These are phyloP conservation scores for Theristus sp. DNA, from an alignment of 2,888 invertebrate species.

Conservation along the genomic window DNA sequence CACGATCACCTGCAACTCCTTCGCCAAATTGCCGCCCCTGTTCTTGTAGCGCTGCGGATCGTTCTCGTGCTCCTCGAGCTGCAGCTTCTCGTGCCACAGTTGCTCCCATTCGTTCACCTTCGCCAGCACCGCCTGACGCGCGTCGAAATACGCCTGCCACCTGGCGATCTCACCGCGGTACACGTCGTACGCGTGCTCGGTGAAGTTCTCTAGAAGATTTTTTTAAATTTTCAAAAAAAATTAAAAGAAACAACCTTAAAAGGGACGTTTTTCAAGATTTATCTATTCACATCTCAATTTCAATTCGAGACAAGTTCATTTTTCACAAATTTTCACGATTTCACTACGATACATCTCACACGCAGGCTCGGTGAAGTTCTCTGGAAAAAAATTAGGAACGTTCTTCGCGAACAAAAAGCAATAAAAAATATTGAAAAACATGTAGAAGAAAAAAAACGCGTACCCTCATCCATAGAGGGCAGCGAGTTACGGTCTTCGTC, in stretches of 20 bases:
- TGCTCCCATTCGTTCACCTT: neutral
- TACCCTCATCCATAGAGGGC: neutral
- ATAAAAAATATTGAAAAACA: neutral
- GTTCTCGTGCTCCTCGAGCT: neutral
- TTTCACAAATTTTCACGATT: too few species aligned
- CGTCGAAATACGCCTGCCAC: neutral
- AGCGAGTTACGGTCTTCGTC: neutral
- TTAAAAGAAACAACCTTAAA: neutral
- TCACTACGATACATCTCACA: neutral
- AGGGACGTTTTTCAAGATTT: neutral
- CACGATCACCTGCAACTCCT: neutral
- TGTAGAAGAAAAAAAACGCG: neutral
- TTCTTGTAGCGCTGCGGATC: constrained; percentile 1
- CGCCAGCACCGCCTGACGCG: neutral
- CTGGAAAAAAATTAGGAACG: neutral
- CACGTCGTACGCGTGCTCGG: neutral
- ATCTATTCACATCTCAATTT: too few species aligned
- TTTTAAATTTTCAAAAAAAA: neutral
- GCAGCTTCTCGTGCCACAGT: neutral
- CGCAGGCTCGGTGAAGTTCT: neutral
- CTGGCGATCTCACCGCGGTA: neutral
- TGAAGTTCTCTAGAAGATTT: neutral
- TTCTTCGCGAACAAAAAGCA: neutral
- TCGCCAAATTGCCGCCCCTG: neutral
- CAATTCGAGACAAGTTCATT: too few species aligned